Base-by-base conservation (phyloP, 2,888 invertebrate species). In the Balanococcus diminutus region DNA sequence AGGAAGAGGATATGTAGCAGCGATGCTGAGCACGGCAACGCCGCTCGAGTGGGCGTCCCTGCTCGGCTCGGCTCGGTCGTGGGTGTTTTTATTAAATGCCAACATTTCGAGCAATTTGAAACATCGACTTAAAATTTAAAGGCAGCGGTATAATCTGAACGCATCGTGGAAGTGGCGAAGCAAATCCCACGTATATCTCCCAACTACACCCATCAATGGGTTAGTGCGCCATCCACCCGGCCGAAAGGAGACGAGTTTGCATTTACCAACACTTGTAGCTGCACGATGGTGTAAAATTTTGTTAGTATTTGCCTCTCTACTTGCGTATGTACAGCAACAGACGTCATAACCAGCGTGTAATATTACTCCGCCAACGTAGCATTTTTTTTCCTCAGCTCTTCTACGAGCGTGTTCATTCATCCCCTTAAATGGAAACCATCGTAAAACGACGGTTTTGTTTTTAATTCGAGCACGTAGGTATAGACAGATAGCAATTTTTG, bases 11-110 rank as follows among this genome's bases (percentile, higher is more conserved):
- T 46, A 46, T 46, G 46, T 46, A n/a, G 3, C 46, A 46, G 4
- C n/a, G 46, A 46, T 46, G 46, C 46, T 46, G 46, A 56, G 22
- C 25, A 11, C 61, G 19, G 5, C n/a, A 61, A 25, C 61, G 25
- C 25, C 14, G 61, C 22, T 8, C 61, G 61, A 22, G 61, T 61
- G 25, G 61, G 61, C 61, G 61, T 61, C 61, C 25, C 46, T 16
- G 46, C 42, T 42, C 42, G 42, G 19, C 61, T 61, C 46, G 46
- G 46, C 42, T 42, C 42, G 42, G 19, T 25, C 61, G 61, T 61
- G 61, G 61, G 61, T 61, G 61, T 61, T 61, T 61, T 61, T 25
- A 61, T 61, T 61, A 61, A 61, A 61, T 61, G 61, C 61, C 61
- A 61, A 61, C 61, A 61, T 61, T 61, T 61, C 61, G 61, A 9